Conservation (phyloP, 2,888 invertebrate genomes). For the Deilephila elpenor region DNA sequence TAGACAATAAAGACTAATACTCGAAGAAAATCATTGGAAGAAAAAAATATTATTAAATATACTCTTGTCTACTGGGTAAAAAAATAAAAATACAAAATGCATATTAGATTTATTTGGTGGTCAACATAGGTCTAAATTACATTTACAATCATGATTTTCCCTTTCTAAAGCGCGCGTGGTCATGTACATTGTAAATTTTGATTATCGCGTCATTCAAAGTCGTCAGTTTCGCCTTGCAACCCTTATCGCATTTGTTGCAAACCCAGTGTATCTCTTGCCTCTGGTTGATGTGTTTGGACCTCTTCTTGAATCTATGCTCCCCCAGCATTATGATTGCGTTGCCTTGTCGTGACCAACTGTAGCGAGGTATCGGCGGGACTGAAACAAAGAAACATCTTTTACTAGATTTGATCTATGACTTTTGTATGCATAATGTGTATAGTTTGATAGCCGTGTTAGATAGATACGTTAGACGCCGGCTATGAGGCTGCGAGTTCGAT, state of each 20-base stretch:
- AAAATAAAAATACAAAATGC: slow-evolving; percentile 6
- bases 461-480: no score
- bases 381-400: slow-evolving; percentile 37
- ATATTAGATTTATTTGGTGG: slow-evolving; percentile 1
- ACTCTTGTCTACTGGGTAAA: background rate
- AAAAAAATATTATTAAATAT: no score
- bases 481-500: no score
- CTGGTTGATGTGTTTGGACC: slow-evolving; percentile 69
- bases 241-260: slow-evolving; percentile 76
- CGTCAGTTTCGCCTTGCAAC: slow-evolving; percentile 75
- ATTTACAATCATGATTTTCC: slow-evolving; percentile 15
- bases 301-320: slow-evolving; percentile 75
- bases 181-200: slow-evolving; percentile 70
- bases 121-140: background rate
- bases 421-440: background rate
- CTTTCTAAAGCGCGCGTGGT: slow-evolving; percentile 62
- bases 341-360: slow-evolving; percentile 76
- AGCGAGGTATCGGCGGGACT: slow-evolving; percentile 61
- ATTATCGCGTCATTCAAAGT: slow-evolving; percentile 74
- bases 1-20: background rate
- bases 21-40: background rate
- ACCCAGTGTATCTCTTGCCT: slow-evolving; percentile 77
- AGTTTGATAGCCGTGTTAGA: no score
- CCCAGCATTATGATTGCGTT: slow-evolving; percentile 77
- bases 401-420: slow-evolving; percentile 1